phyloP scores from a whole-genome alignment of 2,888 invertebrate genomes.

The Machimus rusticus region DNA sequence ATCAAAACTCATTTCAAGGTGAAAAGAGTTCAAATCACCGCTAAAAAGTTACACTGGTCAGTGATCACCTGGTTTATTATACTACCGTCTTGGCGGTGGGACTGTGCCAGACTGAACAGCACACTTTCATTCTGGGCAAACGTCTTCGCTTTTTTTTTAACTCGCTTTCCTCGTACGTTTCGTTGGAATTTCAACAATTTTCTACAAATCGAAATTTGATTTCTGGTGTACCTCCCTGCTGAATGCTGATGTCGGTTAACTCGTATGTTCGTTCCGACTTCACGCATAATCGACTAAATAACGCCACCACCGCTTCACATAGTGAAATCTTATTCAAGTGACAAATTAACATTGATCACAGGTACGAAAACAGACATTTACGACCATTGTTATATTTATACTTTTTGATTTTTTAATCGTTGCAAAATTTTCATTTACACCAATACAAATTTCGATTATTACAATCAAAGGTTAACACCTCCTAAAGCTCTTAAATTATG shows the following conservation, averaged over 20 bases:
- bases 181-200: conserved; percentile 45
- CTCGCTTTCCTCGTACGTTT: conserved; percentile 44
- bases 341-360: not conserved
- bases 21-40: not conserved
- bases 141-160: not conserved
- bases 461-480: no score
- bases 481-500: no score
- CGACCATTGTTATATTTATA: not conserved
- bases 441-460: no score
- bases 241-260: not conserved
- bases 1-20: not conserved
- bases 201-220: conserved; percentile 41
- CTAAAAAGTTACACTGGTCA: not conserved
- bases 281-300: not conserved
- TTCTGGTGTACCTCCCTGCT: not conserved
- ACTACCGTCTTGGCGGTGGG: not conserved
- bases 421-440: not conserved
- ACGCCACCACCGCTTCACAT: not conserved
- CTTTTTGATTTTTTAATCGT: not conserved
- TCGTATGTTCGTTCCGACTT: not conserved
- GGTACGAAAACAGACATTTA: not conserved
- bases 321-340: not conserved
- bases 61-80: not conserved
- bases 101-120: not conserved
- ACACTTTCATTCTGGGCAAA: not conserved